phyloP scores from a whole-genome alignment of 2,113 vertebrate genomes.

The Cynoglossus semilaevis region DNA sequence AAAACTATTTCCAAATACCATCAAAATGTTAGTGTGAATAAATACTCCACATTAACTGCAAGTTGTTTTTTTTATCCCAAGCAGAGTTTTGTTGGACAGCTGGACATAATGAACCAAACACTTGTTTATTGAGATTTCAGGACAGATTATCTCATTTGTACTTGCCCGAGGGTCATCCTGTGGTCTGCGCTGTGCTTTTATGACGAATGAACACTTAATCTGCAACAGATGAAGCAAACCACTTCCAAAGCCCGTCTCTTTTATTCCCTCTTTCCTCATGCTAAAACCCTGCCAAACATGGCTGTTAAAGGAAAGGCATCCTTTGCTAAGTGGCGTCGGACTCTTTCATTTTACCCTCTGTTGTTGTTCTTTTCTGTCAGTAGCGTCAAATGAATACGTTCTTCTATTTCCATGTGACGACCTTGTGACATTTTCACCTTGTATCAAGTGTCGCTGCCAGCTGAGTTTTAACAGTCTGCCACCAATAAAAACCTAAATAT shows the following conservation, averaged over 20 bases:
- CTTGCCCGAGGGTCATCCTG: constrained; percentile 47
- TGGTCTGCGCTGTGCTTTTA: constrained; percentile 46
- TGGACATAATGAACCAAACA: constrained; percentile 51
- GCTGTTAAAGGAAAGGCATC: constrained; percentile 13
- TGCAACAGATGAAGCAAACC: constrained; percentile 51
- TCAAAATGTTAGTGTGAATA: no score
- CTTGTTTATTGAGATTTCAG: constrained; percentile 51
- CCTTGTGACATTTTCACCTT: background rate
- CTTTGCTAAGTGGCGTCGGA: constrained; percentile 1
- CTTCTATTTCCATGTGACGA: no score
- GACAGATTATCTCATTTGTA: constrained; percentile 52
- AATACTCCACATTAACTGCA: no score
- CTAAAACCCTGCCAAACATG: constrained; percentile 23
- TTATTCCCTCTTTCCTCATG: constrained; percentile 7
- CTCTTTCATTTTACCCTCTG: background rate
- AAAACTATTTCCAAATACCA: no score
- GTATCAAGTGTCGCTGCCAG: background rate
- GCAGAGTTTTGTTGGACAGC: constrained; percentile 29
- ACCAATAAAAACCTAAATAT: background rate
- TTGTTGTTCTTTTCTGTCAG: background rate
- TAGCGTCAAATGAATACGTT: background rate
- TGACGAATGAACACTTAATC: constrained; percentile 58
- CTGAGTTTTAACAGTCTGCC: constrained; percentile 4
- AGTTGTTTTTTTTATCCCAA: background rate
- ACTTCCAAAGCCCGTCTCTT: constrained; percentile 16